Base-by-base conservation (phyloP, 2,888 invertebrate genomes). In the Heliconius aoede region DNA sequence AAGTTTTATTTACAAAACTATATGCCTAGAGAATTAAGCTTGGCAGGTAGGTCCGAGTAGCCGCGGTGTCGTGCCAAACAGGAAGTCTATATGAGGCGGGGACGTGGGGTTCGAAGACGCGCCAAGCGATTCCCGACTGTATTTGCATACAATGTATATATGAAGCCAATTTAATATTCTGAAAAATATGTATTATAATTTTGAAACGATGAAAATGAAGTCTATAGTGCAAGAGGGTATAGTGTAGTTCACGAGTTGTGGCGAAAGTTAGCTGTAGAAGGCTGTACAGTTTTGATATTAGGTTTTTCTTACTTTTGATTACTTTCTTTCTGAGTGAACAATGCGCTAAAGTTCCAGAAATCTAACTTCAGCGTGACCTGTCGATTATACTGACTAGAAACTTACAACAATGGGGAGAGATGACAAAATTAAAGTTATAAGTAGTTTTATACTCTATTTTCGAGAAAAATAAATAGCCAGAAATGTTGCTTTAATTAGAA, bases 41-140 rank as follows among this genome's bases (percentile, higher is more conserved):
- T 84, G 83, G 82, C 82, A 85, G 86, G 89, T 89, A 90, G 88
- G 85, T 90, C 89, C 88, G 87, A 91, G 90, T 86, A 90, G 94
- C 88, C 94, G 83, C 84, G 89, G 84, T 90, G 93, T 89, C 93
- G 92, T 91, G 94, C 94, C 94, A 94, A 94, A 93, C 93, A 92
- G 94, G 94, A 94, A 94, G 93, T 88, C 84, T 86, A 86, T 87
- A 89, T 89, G 89, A 92, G 88, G 88, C 89, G 87, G 87, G 85
- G 89, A 90, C 91, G 89, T 89, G 90, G 86, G 91, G 89, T 91
- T 91, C 91, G 90, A 92, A 89, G 89, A 90, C 84, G 83, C 86
- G 90, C 88, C 86, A 83, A 79, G 83, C 86, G 81, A 91, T 86
- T 88, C 83, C 88, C 83, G 81, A 85, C 91, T 83, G 87, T 93